Percentiles rank a stretch among this genome's conserved stretches.
These are phyloP conservation scores for Saccostrea cuccullata DNA, from an alignment of 1,140 invertebrate species.

Conservation along the genomic window DNA sequence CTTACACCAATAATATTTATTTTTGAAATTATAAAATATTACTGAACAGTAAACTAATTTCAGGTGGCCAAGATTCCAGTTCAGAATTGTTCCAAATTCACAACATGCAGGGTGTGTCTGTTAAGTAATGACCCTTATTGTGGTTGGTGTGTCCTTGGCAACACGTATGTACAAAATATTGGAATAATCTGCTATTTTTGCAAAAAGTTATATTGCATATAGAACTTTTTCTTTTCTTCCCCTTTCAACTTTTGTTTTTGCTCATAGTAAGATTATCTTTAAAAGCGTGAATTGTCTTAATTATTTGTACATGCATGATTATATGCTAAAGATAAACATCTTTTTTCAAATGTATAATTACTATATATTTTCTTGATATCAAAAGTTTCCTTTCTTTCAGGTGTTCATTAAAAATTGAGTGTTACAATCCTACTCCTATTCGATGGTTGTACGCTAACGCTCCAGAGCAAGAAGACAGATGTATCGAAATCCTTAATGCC, in stretches of 20 bases:
- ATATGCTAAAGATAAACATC: no score
- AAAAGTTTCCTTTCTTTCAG: constrained; percentile 42
- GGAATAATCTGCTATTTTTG: no score
- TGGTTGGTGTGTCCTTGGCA: constrained; percentile 98
- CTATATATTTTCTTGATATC: no score
- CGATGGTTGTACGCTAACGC: constrained; percentile 64
- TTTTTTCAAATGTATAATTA: no score
- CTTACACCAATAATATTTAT: no score
- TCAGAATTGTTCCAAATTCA: constrained; percentile 88
- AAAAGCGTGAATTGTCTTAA: no score
- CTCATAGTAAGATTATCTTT: no score
- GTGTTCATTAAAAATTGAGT: constrained; percentile 58
- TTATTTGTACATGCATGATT: no score
- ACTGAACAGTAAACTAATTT: constrained; percentile 50
- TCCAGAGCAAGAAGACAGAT: constrained; percentile 52
- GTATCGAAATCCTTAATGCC: constrained; percentile 64
- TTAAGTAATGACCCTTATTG: constrained; percentile 96
- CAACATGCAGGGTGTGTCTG: constrained; percentile 93
- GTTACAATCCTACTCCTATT: constrained; percentile 57
- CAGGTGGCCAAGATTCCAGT: constrained; percentile 95
- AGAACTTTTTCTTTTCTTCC: no score
- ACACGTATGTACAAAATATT: constrained; percentile 83
- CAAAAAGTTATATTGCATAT: no score
- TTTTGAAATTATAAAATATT: no score
- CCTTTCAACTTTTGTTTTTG: no score